A percentile compares a stretch with the other conserved stretches of the same genome.
Conservation (phyloP, 1,140 invertebrate species). For the Olivierus martensii region DNA sequence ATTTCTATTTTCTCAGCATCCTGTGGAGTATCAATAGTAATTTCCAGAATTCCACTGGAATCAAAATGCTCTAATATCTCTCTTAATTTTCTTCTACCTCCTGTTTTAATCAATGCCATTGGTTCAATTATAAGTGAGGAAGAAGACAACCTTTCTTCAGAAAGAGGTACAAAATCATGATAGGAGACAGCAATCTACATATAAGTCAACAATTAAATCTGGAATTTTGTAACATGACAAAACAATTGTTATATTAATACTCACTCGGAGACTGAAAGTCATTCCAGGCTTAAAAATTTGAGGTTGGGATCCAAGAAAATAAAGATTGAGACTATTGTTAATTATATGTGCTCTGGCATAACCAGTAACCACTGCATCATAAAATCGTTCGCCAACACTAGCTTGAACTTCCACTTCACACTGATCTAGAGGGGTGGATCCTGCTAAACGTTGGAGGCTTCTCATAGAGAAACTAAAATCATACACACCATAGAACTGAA, state of each 20-base stretch:
- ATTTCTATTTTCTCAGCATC: constrained; percentile 21
- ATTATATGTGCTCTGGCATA: constrained; percentile 39
- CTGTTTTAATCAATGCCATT: constrained; percentile 14
- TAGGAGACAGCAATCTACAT: constrained; percentile 26
- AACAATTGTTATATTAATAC: too few species aligned
- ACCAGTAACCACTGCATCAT: constrained; percentile 24
- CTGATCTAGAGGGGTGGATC: constrained; percentile 16
- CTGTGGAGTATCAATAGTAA: constrained; percentile 28
- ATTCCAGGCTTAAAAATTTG: constrained; percentile 43
- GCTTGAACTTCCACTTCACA: constrained; percentile 25
- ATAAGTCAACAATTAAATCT: too few species aligned
- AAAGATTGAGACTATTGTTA: constrained; percentile 31
- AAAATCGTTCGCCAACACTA: constrained; percentile 27
- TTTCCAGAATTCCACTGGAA: constrained; percentile 24
- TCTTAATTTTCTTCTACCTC: constrained; percentile 9
- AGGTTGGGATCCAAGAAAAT: constrained; percentile 38
- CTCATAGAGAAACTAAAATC: constrained; percentile 22
- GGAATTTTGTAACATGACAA: too few species aligned
- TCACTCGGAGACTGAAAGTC: constrained; percentile 36
- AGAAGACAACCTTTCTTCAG: constrained; percentile 21
- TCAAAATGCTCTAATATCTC: constrained; percentile 9
- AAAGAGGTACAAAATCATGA: constrained; percentile 25
- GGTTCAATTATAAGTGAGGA: constrained; percentile 23
- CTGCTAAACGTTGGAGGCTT: constrained; percentile 11
- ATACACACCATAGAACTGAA: constrained; percentile 22